Percentiles rank a stretch among this genome's conserved stretches.
Evolutionary conservation across 64 coral and sea anemone genomes (phyloP).

Genomic region (Porites lutea): DNA sequence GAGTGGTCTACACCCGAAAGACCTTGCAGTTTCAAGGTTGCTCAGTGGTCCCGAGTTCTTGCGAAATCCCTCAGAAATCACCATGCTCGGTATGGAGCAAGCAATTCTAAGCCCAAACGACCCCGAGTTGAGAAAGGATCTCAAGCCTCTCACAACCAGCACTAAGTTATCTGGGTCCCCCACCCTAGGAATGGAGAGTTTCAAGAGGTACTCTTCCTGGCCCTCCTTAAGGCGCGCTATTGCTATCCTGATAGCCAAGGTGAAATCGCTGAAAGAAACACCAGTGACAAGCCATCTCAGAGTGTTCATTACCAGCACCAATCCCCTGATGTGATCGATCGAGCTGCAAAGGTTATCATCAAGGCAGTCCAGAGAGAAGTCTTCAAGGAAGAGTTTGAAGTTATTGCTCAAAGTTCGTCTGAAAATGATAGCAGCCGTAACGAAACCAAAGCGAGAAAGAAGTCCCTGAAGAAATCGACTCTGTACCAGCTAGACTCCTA

Average conservation of each 20-base stretch:
- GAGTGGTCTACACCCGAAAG: background rate
- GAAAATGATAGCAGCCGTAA: background rate
- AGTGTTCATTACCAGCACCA: background rate
- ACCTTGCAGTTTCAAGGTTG: background rate
- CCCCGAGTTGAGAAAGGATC: conserved; percentile 13
- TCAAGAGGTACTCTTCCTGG: conserved; percentile 3
- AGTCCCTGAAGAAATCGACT: background rate
- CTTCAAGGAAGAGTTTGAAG: background rate
- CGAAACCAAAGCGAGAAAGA: background rate
- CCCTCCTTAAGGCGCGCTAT: conserved; percentile 8
- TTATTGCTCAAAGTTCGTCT: background rate
- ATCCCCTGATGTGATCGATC: background rate
- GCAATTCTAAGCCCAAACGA: background rate
- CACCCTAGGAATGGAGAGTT: conserved; percentile 13
- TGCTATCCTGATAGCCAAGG: conserved; percentile 21
- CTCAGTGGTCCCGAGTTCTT: background rate
- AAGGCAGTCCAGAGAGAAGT: conserved; percentile 7
- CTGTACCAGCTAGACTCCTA: conserved; percentile 4
- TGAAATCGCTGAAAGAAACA: background rate
- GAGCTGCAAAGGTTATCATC: background rate
- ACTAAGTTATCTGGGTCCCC: background rate
- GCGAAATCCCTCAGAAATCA: background rate
- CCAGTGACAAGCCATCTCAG: background rate
- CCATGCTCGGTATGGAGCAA: no score
- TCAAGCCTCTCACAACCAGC: background rate